phyloP scores from a whole-genome alignment of 2,797 vertebrate species.

The Enteromius unitaeniatus region DNA sequence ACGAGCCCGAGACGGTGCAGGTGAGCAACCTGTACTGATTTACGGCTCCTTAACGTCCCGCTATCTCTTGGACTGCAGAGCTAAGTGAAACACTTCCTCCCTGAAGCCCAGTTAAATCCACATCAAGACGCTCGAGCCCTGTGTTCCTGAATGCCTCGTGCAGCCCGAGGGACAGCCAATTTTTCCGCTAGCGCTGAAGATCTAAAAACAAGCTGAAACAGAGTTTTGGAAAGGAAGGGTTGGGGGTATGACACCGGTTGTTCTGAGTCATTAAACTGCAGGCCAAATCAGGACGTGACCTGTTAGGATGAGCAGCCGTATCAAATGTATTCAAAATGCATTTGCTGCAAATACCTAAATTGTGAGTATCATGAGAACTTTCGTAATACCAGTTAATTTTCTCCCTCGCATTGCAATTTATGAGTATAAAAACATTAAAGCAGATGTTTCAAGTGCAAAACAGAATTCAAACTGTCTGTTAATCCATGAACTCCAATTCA shows the following conservation, averaged over 20 bases:
- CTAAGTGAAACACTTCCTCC: slow-evolving; percentile 69
- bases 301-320: neutral
- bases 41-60: slow-evolving; percentile 52
- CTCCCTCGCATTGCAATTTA: neutral
- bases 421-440: slow-evolving; percentile 5
- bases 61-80: slow-evolving; percentile 58
- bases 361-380: neutral
- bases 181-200: slow-evolving; percentile 39
- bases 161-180: slow-evolving; percentile 22
- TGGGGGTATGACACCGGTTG: slow-evolving; percentile 12
- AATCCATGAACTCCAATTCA: neutral
- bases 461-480: neutral
- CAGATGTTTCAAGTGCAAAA: neutral
- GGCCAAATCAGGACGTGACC: slow-evolving; percentile 31
- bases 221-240: slow-evolving; percentile 21
- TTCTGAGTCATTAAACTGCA: slow-evolving; percentile 38
- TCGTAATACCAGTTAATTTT: neutral
- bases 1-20: slow-evolving; percentile 53
- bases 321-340: neutral
- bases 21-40: slow-evolving; percentile 67
- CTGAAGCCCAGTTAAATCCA: slow-evolving; percentile 64
- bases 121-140: slow-evolving; percentile 55
- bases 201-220: slow-evolving; percentile 53
- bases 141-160: slow-evolving; percentile 55
- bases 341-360: neutral